phyloP scores from a whole-genome alignment of 2,888 invertebrate genomes.

The Sycophila texana region DNA sequence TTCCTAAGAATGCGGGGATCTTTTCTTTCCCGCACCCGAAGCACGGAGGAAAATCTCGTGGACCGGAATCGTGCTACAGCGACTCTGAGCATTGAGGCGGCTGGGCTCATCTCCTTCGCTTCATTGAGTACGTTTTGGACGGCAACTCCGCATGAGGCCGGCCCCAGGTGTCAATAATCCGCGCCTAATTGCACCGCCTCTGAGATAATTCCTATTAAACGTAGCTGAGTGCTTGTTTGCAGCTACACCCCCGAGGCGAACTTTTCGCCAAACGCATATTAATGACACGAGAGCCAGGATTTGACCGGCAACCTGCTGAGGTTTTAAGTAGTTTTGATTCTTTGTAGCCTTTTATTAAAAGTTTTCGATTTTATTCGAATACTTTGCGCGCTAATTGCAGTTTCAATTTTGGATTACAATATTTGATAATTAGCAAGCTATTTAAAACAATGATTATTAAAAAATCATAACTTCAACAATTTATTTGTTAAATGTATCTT shows the following conservation, averaged over 20 bases:
- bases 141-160: conserved; percentile 33
- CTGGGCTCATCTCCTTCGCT: not conserved
- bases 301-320: too few relatives aligned
- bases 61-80: conserved; percentile 71
- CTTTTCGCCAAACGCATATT: not conserved
- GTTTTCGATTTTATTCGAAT: too few relatives aligned
- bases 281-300: too few relatives aligned
- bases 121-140: conserved; percentile 5
- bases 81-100: conserved; percentile 60
- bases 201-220: conserved; percentile 72
- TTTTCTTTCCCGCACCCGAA: not conserved
- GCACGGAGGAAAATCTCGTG: conserved; percentile 17
- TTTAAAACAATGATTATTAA: too few relatives aligned
- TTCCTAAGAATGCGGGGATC: not conserved
- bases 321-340: too few relatives aligned
- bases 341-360: too few relatives aligned
- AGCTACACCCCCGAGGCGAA: not conserved
- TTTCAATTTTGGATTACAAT: too few relatives aligned
- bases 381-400: too few relatives aligned
- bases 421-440: too few relatives aligned
- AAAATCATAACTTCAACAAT: too few relatives aligned
- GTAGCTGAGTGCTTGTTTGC: conserved; percentile 73
- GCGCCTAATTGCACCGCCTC: conserved; percentile 70
- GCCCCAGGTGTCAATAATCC: conserved; percentile 75
- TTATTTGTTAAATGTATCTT: too few relatives aligned